Percentiles rank a stretch among this genome's conserved stretches.
phyloP scores from a whole-genome alignment of 2,888 invertebrate genomes.

The Macaria notata region DNA sequence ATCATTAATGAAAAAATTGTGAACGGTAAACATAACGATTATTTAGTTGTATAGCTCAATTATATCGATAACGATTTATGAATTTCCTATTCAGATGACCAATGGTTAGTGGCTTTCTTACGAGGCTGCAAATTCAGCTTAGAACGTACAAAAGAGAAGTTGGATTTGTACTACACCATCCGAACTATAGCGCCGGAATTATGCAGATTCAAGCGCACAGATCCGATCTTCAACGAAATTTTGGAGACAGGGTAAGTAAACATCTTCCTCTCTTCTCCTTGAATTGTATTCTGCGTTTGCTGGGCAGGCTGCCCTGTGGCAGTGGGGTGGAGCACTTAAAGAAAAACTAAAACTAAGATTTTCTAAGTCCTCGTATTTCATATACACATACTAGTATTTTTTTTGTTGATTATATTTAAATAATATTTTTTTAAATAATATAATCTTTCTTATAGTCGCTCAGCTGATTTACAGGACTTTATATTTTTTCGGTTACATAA shows the following conservation, averaged over 20 bases:
- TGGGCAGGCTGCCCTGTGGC: neutral
- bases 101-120: conserved; percentile 83
- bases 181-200: conserved; percentile 77
- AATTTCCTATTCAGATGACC: conserved; percentile 72
- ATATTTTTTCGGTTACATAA: too few species aligned
- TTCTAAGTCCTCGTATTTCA: neutral
- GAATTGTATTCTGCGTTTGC: too few species aligned
- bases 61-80: too few species aligned
- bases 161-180: conserved; percentile 82
- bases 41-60: too few species aligned
- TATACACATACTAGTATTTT: neutral
- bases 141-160: conserved; percentile 82
- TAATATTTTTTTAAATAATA: too few species aligned
- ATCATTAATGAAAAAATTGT: too few species aligned
- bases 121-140: conserved; percentile 85
- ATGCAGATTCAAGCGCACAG: conserved; percentile 44
- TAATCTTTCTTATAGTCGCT: too few species aligned
- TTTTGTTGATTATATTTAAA: too few species aligned
- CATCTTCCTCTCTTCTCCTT: neutral
- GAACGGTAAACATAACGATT: too few species aligned
- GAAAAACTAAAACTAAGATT: neutral
- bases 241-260: conserved; percentile 47
- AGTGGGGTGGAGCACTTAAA: too few species aligned
- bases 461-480: too few species aligned
- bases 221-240: conserved; percentile 50